Percentiles rank a stretch among this genome's conserved stretches.
Conservation (phyloP, 2,888 invertebrate genomes). For the Iphiclides podalirius region DNA sequence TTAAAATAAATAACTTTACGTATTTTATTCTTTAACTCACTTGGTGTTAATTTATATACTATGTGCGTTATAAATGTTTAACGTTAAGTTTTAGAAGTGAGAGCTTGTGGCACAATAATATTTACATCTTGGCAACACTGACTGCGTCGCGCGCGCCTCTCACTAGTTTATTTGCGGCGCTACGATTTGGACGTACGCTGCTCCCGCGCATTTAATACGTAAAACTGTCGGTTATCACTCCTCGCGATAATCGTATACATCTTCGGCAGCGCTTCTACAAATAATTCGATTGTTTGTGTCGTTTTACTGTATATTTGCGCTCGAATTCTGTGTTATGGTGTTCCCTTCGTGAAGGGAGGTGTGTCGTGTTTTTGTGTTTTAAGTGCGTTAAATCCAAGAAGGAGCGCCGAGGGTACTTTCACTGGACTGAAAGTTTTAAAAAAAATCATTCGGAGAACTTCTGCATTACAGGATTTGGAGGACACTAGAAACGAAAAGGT, state of each 20-base stretch:
- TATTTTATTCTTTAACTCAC: too few species aligned
- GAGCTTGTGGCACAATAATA: constrained; percentile 16
- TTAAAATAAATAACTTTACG: not conserved
- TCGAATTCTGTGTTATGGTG: constrained; percentile 41
- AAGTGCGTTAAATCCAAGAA: constrained; percentile 46
- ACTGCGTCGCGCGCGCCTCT: constrained; percentile 35
- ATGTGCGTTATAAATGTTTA: not conserved
- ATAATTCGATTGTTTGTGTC: constrained; percentile 36
- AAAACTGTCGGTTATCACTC: constrained; percentile 29
- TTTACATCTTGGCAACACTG: constrained; percentile 28
- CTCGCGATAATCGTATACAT: constrained; percentile 40
- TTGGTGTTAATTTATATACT: too few species aligned
- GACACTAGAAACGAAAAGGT: constrained; percentile 52
- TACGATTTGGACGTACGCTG: constrained; percentile 32
- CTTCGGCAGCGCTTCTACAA: constrained; percentile 7
- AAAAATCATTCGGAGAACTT: constrained; percentile 71
- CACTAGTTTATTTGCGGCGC: constrained; percentile 45
- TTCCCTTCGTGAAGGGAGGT: constrained; percentile 31
- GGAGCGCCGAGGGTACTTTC: constrained; percentile 74
- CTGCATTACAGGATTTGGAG: constrained; percentile 52
- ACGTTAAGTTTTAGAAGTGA: constrained; percentile 4
- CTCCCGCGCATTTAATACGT: constrained; percentile 23
- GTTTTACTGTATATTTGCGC: constrained; percentile 44
- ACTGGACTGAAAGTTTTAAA: constrained; percentile 76
- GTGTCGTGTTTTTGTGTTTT: constrained; percentile 35